A percentile compares a stretch with the other conserved stretches of the same genome.
Evolutionary conservation across 2,113 vertebrate genomes (phyloP).

Genomic region (Gobius niger): DNA sequence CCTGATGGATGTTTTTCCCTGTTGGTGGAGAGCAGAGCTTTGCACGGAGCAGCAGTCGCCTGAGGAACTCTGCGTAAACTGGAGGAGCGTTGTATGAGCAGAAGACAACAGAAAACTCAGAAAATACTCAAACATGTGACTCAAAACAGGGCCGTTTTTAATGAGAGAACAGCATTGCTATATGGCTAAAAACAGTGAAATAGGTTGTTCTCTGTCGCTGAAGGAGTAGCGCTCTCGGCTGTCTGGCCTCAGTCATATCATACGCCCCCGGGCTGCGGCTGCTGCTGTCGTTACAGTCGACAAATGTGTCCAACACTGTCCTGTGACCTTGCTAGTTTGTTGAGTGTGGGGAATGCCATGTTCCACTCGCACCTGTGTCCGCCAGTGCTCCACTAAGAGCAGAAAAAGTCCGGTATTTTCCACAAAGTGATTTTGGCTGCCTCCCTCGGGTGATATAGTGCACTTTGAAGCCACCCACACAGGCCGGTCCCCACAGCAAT

Average conservation of each 20-base stretch:
- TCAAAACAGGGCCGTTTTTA: no score
- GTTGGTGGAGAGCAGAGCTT: no score
- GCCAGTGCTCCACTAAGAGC: slow-evolving; percentile 37
- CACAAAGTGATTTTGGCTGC: slow-evolving; percentile 61
- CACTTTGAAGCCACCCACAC: slow-evolving; percentile 58
- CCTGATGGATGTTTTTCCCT: no score
- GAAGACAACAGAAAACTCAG: no score
- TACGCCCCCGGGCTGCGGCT: slow-evolving; percentile 9
- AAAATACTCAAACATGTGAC: no score
- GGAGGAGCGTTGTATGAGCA: no score
- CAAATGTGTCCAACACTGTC: slow-evolving; percentile 17
- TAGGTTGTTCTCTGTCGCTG: slow-evolving; percentile 5
- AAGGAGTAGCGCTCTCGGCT: slow-evolving; percentile 17
- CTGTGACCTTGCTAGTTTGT: slow-evolving; percentile 23
- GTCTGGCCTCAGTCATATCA: neutral
- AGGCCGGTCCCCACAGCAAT: slow-evolving; percentile 63
- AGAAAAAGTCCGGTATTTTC: slow-evolving; percentile 39
- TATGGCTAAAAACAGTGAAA: no score
- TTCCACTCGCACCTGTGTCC: slow-evolving; percentile 32
- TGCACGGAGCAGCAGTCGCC: no score
- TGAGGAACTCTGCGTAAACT: no score
- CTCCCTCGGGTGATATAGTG: slow-evolving; percentile 65
- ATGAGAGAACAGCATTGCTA: no score
- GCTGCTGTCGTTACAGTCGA: slow-evolving; percentile 30
- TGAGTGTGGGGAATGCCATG: slow-evolving; percentile 45